Evolutionary conservation across 2,113 vertebrate genomes (phyloP), one percentile per base, ranked within the genome.

Genomic region (Solea solea): DNA sequence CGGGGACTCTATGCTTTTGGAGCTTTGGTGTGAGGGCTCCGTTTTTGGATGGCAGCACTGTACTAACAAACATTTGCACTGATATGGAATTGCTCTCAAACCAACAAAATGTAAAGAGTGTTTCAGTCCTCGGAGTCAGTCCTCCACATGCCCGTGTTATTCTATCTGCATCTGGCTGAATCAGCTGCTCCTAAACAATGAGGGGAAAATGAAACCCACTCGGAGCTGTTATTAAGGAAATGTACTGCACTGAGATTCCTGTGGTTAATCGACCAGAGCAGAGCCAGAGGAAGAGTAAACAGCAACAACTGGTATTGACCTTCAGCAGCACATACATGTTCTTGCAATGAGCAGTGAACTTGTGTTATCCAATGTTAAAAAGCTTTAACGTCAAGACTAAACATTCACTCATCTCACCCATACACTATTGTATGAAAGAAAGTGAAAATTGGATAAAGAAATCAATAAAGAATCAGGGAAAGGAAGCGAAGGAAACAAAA

Each of bases 1-100:
- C 2, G 5, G 28, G 65, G 72, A 28, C 78, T 83, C 81, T 51
- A 71, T 78, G 76, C 44, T 85, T 80, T 78, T 90, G 71, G 85
- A 87, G 74, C 57, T 62, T 62, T 80, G 83, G 83, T 88, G 84
- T 41, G 76, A 90, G 63, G 60, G 57, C 83, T 80, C 75, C 50
- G 46, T 58, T 85, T 65, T 62, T 85, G 86, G 84, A 85, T 88
- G 84, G 71, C 84, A 88, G 80, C 14, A 57, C 75, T 49, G 58
- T 84, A 70, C 68, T 78, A 85, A 86, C 82, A 86, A 85, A 88
- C 78, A 82, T 69, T 84, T 84, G 76, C 88, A 85, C 74, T 52
- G 59, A 86, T 75, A 83, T 83, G 78, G 80, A 82, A 77, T 53
- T 63, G 64, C 54, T 42, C 72, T 77, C 64, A 61, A 54, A 81